phyloP scores from a whole-genome alignment of 2,888 invertebrate species.

The Ophonus ardosiacus region DNA sequence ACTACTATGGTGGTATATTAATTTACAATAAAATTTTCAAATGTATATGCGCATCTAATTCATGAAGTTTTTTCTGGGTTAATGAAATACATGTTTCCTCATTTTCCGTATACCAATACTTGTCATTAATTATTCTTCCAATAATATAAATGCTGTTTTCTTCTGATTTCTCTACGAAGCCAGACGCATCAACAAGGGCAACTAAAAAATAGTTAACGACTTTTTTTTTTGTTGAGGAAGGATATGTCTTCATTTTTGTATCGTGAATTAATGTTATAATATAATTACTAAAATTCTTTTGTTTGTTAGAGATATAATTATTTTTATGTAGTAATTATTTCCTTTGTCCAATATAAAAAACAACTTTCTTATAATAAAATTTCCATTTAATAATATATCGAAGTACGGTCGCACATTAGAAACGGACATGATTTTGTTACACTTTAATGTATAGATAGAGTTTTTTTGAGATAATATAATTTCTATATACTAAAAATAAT shows the following conservation, averaged over 20 bases:
- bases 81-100: neutral
- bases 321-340: neutral
- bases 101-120: neutral
- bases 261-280: neutral
- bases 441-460: neutral
- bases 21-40: neutral
- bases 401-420: neutral
- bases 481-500: too few species aligned
- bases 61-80: neutral
- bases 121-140: neutral
- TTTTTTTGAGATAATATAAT: too few species aligned
- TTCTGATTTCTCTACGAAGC: neutral
- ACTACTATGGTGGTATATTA: neutral
- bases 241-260: neutral
- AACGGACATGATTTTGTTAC: constrained; percentile 5
- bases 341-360: neutral
- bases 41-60: neutral
- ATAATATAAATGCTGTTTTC: neutral
- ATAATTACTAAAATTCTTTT: neutral
- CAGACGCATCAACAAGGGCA: neutral
- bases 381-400: constrained; percentile 7
- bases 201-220: neutral
- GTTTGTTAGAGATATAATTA: neutral
- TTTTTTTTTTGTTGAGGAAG: neutral
- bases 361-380: neutral